These are phyloP conservation scores for Rhodinocichla rosea DNA, from an alignment of 2,113 vertebrate genomes.

Conservation along the genomic window DNA sequence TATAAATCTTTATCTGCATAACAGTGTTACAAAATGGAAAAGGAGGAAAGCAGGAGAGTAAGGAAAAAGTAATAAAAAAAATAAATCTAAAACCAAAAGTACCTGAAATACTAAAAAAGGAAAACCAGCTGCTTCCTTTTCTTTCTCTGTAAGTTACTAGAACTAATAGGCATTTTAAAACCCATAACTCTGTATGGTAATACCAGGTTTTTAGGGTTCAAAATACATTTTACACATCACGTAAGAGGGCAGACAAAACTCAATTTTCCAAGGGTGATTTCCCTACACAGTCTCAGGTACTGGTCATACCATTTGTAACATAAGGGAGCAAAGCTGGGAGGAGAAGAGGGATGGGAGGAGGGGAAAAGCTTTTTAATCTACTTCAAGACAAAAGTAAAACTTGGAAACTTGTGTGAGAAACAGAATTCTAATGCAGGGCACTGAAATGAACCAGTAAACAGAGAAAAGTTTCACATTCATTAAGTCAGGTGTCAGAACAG, in stretches of 20 bases:
- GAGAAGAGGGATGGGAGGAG: background rate
- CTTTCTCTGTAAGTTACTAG: background rate
- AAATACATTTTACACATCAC: background rate
- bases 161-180: background rate
- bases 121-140: background rate
- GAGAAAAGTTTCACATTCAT: background rate
- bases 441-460: background rate
- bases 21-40: background rate
- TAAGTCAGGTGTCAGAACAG: background rate
- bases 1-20: constrained; percentile 1
- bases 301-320: background rate
- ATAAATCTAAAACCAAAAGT: background rate
- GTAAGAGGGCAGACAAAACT: background rate
- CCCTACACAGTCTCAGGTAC: background rate
- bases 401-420: background rate
- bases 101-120: background rate
- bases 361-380: background rate
- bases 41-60: background rate
- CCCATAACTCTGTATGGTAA: background rate
- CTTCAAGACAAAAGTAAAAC: background rate
- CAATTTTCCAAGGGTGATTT: background rate
- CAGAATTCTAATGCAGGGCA: background rate
- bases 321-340: background rate
- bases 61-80: background rate
- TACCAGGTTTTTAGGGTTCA: background rate